phyloP scores from a whole-genome alignment of 2,113 vertebrate genomes.

The Aleadryas rufinucha region DNA sequence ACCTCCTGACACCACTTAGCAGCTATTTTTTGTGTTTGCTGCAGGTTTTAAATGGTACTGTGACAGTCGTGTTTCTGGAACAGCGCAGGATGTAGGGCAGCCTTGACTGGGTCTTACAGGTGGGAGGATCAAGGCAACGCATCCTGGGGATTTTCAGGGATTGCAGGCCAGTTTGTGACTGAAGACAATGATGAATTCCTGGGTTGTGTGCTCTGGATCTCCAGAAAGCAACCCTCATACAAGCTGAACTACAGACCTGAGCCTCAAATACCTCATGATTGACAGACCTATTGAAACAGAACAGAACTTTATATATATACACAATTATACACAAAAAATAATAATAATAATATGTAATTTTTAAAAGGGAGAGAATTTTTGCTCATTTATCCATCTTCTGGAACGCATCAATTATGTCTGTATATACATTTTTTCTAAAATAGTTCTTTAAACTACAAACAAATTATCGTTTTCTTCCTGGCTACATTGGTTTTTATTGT shows the following conservation, averaged over 20 bases:
- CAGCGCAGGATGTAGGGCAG: neutral
- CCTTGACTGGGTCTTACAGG: neutral
- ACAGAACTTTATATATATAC: neutral
- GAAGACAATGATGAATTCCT: neutral
- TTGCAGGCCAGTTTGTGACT: neutral
- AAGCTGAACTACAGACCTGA: neutral
- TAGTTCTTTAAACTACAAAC: neutral
- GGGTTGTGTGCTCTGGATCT: neutral
- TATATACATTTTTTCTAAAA: neutral
- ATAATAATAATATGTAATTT: neutral
- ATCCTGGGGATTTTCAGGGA: neutral
- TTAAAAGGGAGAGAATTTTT: neutral
- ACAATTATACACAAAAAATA: neutral
- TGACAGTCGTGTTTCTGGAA: neutral
- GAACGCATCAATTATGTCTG: accelerated
- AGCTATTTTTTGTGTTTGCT: neutral
- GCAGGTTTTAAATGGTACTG: neutral
- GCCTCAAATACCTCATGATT: neutral
- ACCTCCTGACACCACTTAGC: accelerated
- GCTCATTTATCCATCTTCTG: neutral
- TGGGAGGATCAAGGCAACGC: neutral
- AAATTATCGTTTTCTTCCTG: constrained; percentile 3
- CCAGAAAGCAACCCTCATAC: neutral
- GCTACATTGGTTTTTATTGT: neutral
- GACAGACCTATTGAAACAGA: neutral